Base-by-base conservation (phyloP, 2,888 invertebrate species). In the Plebejus argus region DNA sequence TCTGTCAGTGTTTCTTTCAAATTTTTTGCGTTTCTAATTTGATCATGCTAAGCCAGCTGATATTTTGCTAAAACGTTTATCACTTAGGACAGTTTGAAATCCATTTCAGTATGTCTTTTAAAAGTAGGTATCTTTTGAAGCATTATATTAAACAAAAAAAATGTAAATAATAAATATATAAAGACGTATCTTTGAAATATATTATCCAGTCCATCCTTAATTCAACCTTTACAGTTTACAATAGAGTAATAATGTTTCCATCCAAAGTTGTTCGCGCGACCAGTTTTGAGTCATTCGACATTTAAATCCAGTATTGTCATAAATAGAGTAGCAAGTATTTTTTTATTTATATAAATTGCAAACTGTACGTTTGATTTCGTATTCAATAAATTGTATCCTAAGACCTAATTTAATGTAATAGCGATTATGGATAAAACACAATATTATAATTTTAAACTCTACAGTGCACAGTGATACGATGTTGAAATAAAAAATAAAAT, bases 241-340 rank as follows among this genome's bases (percentile, higher is more conserved):
- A 66, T 28, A 66, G 28, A 66, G 23, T 23, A 23, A 61, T 61
- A 20, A 28, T 33, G 66, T 66, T 66, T 66, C 66, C 33, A 61
- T 61, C 5, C 45, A 20, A 45, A 20, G 49, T 12, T 20, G n/a
- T 72, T 49, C 23, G 49, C 23, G n/a, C 20, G 23, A 72, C 72
- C 49, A 72, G 49, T 45, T 72, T 49, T 49, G 71, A 49, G 45
- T 49, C 72, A 45, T 72, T 72, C 72, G 72, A 23, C 45, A 72
- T 72, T 72, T 72, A 72, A 72, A 72, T 23, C 72, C 49, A 39
- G 45, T 45, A 72, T 39, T 49, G 39, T 72, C 15, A 66, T 10
- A 61, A 61, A 61, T 61, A 10, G 23, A 23, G 6, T 56, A 58
- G 58, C 53, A 15, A 61, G 20, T 12, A 4, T 61, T 23, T 23